A percentile compares a stretch with the other conserved stretches of the same genome.
These are phyloP conservation scores for Lagocephalus sceleratus DNA, from an alignment of 2,797 vertebrate genomes.

Conservation along the genomic window DNA sequence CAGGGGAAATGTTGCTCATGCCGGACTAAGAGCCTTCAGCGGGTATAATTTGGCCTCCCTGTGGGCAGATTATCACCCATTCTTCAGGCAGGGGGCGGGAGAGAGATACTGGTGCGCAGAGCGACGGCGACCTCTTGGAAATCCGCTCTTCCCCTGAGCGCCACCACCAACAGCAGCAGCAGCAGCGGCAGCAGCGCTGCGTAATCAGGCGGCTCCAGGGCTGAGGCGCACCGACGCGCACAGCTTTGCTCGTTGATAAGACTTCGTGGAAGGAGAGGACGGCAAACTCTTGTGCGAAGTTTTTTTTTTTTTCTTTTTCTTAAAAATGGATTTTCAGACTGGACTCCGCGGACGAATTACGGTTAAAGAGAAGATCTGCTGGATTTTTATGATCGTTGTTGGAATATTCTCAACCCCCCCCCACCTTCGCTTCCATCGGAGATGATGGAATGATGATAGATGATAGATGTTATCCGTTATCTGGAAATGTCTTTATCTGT, in stretches of 20 bases:
- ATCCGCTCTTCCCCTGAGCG: conserved; percentile 39
- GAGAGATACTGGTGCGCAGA: conserved; percentile 39
- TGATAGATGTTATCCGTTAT: conserved; percentile 15
- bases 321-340: conserved; percentile 4
- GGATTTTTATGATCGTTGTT: conserved; percentile 34
- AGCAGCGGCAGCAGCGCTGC: conserved; percentile 22
- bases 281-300: conserved; percentile 8
- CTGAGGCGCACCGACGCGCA: conserved; percentile 61
- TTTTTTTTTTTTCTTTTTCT: not conserved
- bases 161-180: conserved; percentile 18
- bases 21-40: too few relatives aligned
- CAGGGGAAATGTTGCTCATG: not conserved
- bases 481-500: conserved; percentile 6
- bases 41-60: conserved; percentile 9
- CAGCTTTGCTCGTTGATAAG: conserved; percentile 70
- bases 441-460: too few relatives aligned
- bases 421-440: not conserved
- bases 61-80: conserved; percentile 38
- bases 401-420: conserved; percentile 30
- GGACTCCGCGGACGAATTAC: conserved; percentile 33
- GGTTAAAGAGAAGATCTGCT: conserved; percentile 35
- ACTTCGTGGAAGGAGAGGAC: conserved; percentile 63
- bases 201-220: conserved; percentile 76
- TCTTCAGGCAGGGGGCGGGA: conserved; percentile 68
- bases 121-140: conserved; percentile 29